Conservation (phyloP, 2,888 invertebrate genomes). For the Odontothrips loti region DNA sequence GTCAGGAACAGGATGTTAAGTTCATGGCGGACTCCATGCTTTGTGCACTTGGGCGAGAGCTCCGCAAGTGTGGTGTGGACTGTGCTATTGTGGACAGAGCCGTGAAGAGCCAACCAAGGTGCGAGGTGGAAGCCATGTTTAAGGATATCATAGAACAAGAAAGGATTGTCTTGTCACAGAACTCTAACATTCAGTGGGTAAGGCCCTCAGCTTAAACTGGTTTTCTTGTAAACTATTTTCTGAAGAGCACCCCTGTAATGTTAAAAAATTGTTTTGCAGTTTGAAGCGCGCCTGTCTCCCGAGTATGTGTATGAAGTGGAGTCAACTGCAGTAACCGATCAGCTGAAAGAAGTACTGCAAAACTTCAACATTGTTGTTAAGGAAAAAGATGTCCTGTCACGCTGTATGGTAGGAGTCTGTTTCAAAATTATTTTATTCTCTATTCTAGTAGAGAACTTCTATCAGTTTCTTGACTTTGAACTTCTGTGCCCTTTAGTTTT, state of each 20-base stretch:
- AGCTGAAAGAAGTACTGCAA: conserved; percentile 61
- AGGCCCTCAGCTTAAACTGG: conserved; percentile 33
- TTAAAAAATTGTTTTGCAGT: conserved; percentile 38
- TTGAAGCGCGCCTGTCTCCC: conserved; percentile 51
- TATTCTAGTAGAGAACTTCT: conserved; percentile 30
- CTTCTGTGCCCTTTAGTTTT: conserved; percentile 44
- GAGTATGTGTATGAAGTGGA: conserved; percentile 58
- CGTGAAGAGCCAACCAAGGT: conserved; percentile 39
- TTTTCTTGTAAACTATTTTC: conserved; percentile 18
- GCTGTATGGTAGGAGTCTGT: conserved; percentile 61
- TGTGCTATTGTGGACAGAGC: conserved; percentile 50
- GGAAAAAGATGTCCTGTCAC: conserved; percentile 62
- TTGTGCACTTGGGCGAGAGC: conserved; percentile 57
- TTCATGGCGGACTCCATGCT: conserved; percentile 61
- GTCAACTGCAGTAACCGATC: conserved; percentile 55
- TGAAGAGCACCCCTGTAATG: not conserved
- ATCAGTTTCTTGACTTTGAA: not conserved
- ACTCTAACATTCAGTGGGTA: conserved; percentile 49
- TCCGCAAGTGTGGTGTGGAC: conserved; percentile 61
- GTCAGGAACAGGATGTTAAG: conserved; percentile 38
- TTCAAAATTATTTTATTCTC: not conserved
- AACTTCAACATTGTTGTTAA: conserved; percentile 62
- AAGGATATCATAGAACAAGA: conserved; percentile 49
- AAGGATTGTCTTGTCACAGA: conserved; percentile 56
- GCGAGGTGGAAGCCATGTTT: conserved; percentile 52